Conservation (phyloP, 2,113 vertebrate genomes). For the Leuciscus idus region DNA sequence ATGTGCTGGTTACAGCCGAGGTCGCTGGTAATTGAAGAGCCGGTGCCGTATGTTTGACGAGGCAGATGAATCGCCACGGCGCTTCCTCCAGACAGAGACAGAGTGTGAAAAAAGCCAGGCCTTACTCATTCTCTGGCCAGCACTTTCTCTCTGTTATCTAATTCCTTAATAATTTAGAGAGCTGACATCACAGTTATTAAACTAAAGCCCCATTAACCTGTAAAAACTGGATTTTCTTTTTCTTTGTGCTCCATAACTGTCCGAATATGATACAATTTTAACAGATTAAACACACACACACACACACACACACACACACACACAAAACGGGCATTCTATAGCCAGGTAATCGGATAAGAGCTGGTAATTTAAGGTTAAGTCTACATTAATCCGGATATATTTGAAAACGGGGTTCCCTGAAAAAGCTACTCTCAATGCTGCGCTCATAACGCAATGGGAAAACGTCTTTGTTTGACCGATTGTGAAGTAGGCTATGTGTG, state of each 20-base stretch:
- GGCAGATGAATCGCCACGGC: constrained; percentile 42
- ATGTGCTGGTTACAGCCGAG: constrained; percentile 32
- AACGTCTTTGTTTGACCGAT: no score
- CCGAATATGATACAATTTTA: background rate
- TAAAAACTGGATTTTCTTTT: constrained; percentile 30
- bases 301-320: no score
- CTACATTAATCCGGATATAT: no score
- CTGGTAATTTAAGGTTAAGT: no score
- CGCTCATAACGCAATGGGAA: no score
- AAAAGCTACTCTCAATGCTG: no score
- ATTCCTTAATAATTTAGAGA: constrained; percentile 39
- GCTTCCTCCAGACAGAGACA: constrained; percentile 36
- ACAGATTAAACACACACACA: no score
- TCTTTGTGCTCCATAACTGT: background rate
- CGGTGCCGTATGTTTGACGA: constrained; percentile 36
- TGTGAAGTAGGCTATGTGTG: no score
- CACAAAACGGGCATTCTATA: no score
- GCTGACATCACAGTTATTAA: constrained; percentile 41
- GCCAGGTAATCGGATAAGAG: no score
- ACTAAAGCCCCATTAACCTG: constrained; percentile 32
- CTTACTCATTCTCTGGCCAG: background rate
- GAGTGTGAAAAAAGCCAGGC: constrained; percentile 33
- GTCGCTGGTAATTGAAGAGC: constrained; percentile 50
- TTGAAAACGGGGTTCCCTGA: no score
- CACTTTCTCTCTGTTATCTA: background rate